These are phyloP conservation scores for Sardinella longiceps DNA, from an alignment of 2,797 vertebrate genomes.

Conservation along the genomic window DNA sequence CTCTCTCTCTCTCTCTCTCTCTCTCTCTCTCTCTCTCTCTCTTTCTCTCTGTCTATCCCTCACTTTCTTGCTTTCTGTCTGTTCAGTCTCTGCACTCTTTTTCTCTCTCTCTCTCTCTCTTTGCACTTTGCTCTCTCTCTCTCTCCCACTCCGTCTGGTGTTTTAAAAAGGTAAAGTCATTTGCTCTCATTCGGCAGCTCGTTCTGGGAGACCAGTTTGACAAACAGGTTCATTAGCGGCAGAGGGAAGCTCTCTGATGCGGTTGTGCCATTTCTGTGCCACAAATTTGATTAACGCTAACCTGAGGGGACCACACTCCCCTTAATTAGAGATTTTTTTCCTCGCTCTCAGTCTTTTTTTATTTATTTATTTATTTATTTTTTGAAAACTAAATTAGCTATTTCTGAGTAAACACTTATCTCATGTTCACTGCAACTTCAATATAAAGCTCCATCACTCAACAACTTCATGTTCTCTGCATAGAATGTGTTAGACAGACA, in stretches of 20 bases:
- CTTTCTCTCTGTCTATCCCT: too few relatives aligned
- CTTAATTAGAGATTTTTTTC: not conserved
- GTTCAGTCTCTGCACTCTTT: too few relatives aligned
- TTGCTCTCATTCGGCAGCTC: constrained; percentile 19
- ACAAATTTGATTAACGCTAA: constrained; percentile 23
- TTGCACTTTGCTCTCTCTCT: not conserved
- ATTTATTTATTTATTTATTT: not conserved
- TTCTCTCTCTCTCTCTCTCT: not conserved
- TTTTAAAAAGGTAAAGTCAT: constrained; percentile 25
- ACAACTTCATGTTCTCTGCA: not conserved
- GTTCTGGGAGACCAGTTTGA: constrained; percentile 20
- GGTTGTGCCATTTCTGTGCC: constrained; percentile 15
- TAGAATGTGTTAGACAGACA: too few relatives aligned
- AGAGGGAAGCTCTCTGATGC: constrained; percentile 22
- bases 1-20: too few relatives aligned
- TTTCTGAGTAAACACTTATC: constrained; percentile 10
- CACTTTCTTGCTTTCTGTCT: too few relatives aligned
- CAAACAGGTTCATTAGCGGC: constrained; percentile 25
- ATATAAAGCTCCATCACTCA: not conserved
- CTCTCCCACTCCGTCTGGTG: constrained; percentile 6
- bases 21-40: too few relatives aligned
- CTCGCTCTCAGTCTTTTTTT: not conserved
- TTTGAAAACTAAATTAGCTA: not conserved
- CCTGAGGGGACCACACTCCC: constrained; percentile 24
- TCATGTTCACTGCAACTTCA: not conserved